Percentiles rank a stretch among this genome's conserved stretches.
phyloP scores from a whole-genome alignment of 2,113 vertebrate species.

The Labeo catla region DNA sequence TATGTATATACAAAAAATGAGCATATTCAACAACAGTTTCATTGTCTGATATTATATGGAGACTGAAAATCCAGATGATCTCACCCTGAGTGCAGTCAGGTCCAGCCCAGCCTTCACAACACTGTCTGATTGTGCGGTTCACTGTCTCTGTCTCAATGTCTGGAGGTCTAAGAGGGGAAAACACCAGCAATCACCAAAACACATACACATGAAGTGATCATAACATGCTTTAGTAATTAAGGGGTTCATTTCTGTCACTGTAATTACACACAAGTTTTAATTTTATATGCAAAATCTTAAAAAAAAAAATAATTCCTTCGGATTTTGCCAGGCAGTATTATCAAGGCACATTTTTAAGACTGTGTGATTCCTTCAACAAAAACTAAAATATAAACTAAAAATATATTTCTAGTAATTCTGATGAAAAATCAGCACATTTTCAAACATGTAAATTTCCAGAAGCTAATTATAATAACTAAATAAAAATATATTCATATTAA shows the following conservation, averaged over 20 bases:
- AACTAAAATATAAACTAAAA: no score
- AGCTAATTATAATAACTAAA: no score
- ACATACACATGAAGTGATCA: background rate
- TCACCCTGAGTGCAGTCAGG: slow-evolving; percentile 81
- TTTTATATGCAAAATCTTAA: no score
- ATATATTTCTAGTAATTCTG: background rate
- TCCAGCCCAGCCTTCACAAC: slow-evolving; percentile 88
- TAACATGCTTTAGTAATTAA: background rate
- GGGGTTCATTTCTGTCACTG: no score
- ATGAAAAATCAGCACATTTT: background rate
- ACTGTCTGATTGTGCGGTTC: slow-evolving; percentile 77
- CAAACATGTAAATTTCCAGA: no score
- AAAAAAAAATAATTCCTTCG: background rate
- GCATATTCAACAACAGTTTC: background rate
- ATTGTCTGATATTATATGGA: background rate
- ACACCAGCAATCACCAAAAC: background rate
- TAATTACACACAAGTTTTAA: no score
- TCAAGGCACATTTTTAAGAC: no score
- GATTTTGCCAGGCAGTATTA: background rate
- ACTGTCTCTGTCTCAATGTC: slow-evolving; percentile 67
- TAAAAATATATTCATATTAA: no score
- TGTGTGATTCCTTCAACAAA: no score
- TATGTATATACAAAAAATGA: background rate
- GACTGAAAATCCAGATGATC: background rate
- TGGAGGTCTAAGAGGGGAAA: slow-evolving; percentile 69